Evolutionary conservation across 2,888 invertebrate species (phyloP).

Genomic region (Drosophila acutilabella): DNA sequence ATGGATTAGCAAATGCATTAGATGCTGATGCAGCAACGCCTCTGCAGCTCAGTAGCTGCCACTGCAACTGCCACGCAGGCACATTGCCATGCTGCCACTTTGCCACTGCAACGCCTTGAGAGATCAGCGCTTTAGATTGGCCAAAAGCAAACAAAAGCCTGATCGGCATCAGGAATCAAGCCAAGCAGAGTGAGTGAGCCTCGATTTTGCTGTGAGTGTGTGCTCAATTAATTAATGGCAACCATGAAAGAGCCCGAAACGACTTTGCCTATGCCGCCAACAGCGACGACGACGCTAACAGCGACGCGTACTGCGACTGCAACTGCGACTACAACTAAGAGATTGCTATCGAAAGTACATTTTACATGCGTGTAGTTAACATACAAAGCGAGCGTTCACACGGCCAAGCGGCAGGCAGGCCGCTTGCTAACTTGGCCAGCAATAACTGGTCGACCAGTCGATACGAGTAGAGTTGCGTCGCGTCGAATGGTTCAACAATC

Average conservation of each 20-base stretch:
- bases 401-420: conserved; percentile 47
- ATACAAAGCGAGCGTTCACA: conserved; percentile 77
- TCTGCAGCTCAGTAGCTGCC: conserved; percentile 47
- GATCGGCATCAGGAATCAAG: conserved; percentile 26
- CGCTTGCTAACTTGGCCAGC: neutral
- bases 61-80: conserved; percentile 29
- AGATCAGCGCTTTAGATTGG: conserved; percentile 51
- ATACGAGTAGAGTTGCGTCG: conserved; percentile 2
- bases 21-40: conserved; percentile 61
- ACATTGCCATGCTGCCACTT: conserved; percentile 5
- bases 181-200: conserved; percentile 15
- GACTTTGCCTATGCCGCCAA: conserved; percentile 60
- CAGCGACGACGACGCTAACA: conserved; percentile 13
- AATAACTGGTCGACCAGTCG: conserved; percentile 46
- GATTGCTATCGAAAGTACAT: conserved; percentile 78
- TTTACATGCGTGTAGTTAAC: conserved; percentile 80
- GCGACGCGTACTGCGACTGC: conserved; percentile 26
- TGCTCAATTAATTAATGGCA: conserved; percentile 80
- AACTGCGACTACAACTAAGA: conserved; percentile 41
- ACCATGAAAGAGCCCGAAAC: conserved; percentile 73
- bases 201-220: conserved; percentile 57
- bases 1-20: conserved; percentile 75
- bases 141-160: conserved; percentile 70
- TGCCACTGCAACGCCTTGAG: conserved; percentile 59
- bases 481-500: conserved; percentile 62